A percentile compares a stretch with the other conserved stretches of the same genome.
Conservation (phyloP, 1,140 invertebrate genomes). For the Agrypnia vestita region DNA sequence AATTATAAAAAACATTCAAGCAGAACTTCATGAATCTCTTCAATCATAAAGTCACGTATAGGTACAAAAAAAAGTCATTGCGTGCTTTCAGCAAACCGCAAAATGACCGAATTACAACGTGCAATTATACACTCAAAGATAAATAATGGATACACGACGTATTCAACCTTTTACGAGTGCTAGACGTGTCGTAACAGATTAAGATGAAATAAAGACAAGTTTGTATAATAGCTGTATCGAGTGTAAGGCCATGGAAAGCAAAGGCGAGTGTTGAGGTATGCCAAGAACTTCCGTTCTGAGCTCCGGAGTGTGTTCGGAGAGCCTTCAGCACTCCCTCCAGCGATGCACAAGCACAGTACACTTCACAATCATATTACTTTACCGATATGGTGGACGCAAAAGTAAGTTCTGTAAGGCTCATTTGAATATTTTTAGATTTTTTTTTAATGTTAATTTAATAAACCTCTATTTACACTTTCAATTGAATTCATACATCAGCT, state of each 20-base stretch:
- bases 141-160: neutral
- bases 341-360: neutral
- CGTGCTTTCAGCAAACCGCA: constrained; percentile 15
- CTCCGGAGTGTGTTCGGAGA: neutral
- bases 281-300: constrained; percentile 57
- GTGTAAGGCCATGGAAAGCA: constrained; percentile 48
- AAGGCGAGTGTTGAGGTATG: constrained; percentile 49
- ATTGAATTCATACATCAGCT: too few relatives aligned
- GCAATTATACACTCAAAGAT: constrained; percentile 26
- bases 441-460: too few relatives aligned
- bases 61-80: neutral
- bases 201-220: constrained; percentile 25
- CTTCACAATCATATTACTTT: neutral
- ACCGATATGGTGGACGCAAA: too few relatives aligned
- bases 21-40: too few relatives aligned
- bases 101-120: constrained; percentile 31
- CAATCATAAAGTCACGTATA: neutral
- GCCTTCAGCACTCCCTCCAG: neutral
- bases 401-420: too few relatives aligned
- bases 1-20: too few relatives aligned
- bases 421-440: too few relatives aligned
- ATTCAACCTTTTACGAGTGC: constrained; percentile 11
- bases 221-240: constrained; percentile 34
- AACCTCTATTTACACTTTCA: too few relatives aligned
- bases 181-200: constrained; percentile 34